A percentile compares a stretch with the other conserved stretches of the same genome.
Evolutionary conservation across 2,888 invertebrate species (phyloP).

Genomic region (Gnatocerus cornutus): DNA sequence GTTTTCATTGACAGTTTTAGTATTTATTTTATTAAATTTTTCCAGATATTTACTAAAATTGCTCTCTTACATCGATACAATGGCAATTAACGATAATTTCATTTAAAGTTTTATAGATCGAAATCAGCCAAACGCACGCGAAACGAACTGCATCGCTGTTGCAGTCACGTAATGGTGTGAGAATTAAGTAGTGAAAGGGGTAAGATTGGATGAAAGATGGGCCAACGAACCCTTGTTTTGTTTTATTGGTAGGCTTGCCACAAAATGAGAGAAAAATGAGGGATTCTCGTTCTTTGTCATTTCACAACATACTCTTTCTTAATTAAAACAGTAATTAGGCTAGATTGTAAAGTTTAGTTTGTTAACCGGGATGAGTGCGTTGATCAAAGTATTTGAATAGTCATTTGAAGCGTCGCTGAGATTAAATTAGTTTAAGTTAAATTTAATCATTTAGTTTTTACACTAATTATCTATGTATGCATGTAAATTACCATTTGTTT

Average conservation of each 20-base stretch:
- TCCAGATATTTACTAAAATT: slow-evolving; percentile 18
- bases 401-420: not conserved
- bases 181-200: slow-evolving; percentile 28
- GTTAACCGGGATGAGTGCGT: not conserved
- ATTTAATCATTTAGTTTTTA: slow-evolving; percentile 4
- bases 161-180: slow-evolving; percentile 38
- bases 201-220: slow-evolving; percentile 20
- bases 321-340: slow-evolving; percentile 4
- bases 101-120: slow-evolving; percentile 40
- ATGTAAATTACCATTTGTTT: not conserved
- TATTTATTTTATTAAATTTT: not conserved
- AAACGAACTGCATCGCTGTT: slow-evolving; percentile 35
- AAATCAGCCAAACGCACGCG: slow-evolving; percentile 40
- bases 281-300: not conserved
- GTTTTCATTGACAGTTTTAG: not conserved
- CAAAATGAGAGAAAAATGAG: not conserved
- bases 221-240: slow-evolving; percentile 20
- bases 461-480: not conserved
- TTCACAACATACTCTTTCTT: not conserved
- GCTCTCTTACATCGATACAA: slow-evolving; percentile 13
- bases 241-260: slow-evolving; percentile 7
- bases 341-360: not conserved
- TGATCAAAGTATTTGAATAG: slow-evolving; percentile 4
- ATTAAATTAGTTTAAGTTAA: slow-evolving; percentile 4
- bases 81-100: slow-evolving; percentile 39